A percentile compares a stretch with the other conserved stretches of the same genome.
Conservation (phyloP, 1,140 invertebrate species). For the Eupeodes corollae region DNA sequence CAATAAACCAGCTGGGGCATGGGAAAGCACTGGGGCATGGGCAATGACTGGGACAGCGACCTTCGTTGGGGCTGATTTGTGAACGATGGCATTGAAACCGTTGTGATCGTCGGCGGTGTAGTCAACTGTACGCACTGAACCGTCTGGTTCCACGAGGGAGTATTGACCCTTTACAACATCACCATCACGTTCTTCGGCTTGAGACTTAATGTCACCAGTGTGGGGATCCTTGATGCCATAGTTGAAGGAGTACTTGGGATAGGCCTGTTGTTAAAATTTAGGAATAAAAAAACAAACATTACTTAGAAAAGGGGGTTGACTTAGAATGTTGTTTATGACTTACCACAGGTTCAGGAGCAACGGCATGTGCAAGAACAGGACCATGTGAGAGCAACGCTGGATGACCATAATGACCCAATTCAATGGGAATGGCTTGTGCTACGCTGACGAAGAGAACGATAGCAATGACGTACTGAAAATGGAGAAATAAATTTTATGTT, state of each 20-base stretch:
- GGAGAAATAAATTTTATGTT: constrained; percentile 1
- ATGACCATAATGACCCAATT: constrained; percentile 31
- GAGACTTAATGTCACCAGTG: constrained; percentile 53
- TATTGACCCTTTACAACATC: constrained; percentile 50
- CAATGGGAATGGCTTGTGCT: constrained; percentile 31
- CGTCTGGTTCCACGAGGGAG: constrained; percentile 47
- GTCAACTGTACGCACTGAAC: constrained; percentile 47
- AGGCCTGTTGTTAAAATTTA: constrained; percentile 22
- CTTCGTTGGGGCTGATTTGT: constrained; percentile 37
- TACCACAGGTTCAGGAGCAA: constrained; percentile 34
- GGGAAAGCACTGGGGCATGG: constrained; percentile 24
- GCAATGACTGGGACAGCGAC: constrained; percentile 15
- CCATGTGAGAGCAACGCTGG: constrained; percentile 24
- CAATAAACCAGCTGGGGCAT: constrained; percentile 26
- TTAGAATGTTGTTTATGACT: not conserved
- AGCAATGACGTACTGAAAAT: constrained; percentile 31
- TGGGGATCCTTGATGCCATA: constrained; percentile 44
- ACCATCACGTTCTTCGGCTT: constrained; percentile 48
- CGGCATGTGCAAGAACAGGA: constrained; percentile 25
- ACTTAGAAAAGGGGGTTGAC: not conserved
- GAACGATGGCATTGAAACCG: constrained; percentile 43
- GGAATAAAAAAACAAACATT: not conserved
- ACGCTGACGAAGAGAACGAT: constrained; percentile 30
- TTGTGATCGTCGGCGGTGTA: constrained; percentile 60
- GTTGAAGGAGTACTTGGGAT: constrained; percentile 44